Base-by-base conservation (phyloP, 1,140 invertebrate genomes). In the Andrena cerasifolii region DNA sequence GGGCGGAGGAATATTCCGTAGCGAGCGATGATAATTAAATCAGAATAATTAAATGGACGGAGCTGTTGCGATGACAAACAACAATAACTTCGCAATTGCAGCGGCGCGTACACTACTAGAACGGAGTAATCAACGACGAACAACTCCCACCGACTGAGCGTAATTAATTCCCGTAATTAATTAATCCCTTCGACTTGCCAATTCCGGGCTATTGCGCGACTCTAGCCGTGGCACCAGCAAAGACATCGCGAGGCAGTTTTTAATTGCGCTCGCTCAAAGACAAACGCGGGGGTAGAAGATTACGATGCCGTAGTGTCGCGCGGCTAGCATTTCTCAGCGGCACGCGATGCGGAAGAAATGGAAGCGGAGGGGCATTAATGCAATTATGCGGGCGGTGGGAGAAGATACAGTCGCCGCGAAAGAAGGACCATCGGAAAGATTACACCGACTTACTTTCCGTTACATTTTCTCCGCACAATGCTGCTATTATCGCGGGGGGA, bases 1-100 rank as follows among this genome's bases (percentile, higher is more conserved):
- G n/a, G n/a, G n/a, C 12, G n/a, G 7, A 31, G 68, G 28, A 72
- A 45, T 49, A 45, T 72, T 72, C 40, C 14, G n/a, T 24, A 61
- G 28, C 68, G 68, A 59, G 51, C 24, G 66, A 72, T 49, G 40
- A 72, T 72, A 72, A 72, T 72, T 72, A 56, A 72, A 72, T 72
- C 28, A 61, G 40, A 61, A 47, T 71, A 47, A 71, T 61, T 61
- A 61, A 72, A 72, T 72, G 54, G 54, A 61, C 68, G 26, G 26
- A 24, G 68, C 43, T 49, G 43, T 33, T 61, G 56, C 28, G 54
- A n/a, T 21, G 66, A 70, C 68, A 61, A 72, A 72, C 54, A 71
- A 71, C 28, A 36, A 59, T 59, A 61, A 61, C 68, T 58, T 59
- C 26, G 28, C 6, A 18, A 21, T 16, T 0, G 6, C 24, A 28